These are phyloP conservation scores for Corythornis cristatus DNA, from an alignment of 2,113 vertebrate genomes.

Conservation along the genomic window DNA sequence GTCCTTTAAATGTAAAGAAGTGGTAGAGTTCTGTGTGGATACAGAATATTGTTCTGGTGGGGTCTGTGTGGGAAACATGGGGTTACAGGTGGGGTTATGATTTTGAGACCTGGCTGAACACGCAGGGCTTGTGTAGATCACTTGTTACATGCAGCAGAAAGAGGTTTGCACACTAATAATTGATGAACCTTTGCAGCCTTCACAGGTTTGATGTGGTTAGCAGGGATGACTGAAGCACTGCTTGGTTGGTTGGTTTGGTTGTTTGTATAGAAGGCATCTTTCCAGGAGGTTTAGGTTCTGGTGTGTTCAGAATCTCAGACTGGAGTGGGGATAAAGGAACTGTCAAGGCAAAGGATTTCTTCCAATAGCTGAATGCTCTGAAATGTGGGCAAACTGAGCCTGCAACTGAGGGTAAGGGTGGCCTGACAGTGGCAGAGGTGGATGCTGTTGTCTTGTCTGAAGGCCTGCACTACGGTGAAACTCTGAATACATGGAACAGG, in stretches of 20 bases:
- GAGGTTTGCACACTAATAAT: background rate
- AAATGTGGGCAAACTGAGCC: background rate
- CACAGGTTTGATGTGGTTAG: background rate
- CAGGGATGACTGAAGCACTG: background rate
- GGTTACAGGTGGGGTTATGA: background rate
- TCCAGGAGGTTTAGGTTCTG: background rate
- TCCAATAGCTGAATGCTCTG: background rate
- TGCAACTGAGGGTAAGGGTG: background rate
- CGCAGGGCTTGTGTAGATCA: background rate
- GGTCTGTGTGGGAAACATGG: background rate
- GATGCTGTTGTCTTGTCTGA: background rate
- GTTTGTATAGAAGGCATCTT: background rate
- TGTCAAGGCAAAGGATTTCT: background rate
- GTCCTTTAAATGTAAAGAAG: background rate
- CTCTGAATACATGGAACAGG: background rate
- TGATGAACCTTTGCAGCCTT: background rate
- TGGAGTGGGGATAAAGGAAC: background rate
- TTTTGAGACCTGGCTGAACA: background rate
- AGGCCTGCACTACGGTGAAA: background rate
- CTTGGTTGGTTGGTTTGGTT: background rate
- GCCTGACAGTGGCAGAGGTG: background rate
- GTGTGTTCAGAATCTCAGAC: background rate
- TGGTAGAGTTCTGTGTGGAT: background rate
- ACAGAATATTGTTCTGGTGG: background rate
- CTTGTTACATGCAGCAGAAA: background rate